Evolutionary conservation across 2,113 vertebrate species (phyloP).

Genomic region (Pao palembangensis): DNA sequence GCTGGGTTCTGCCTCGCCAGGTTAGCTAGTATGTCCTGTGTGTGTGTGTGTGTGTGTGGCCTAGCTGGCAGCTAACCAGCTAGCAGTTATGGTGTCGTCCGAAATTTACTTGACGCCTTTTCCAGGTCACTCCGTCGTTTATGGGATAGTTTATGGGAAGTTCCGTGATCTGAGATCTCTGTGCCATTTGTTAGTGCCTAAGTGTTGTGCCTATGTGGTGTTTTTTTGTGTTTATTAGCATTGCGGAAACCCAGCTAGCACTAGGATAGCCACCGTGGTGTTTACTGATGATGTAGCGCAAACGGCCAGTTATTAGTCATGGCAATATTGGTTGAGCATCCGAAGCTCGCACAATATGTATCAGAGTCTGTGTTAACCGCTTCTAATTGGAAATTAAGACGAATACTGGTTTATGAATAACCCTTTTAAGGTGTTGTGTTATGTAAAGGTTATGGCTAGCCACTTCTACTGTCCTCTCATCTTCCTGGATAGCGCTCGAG

Average conservation of each 20-base stretch:
- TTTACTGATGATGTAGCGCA: constrained; percentile 49
- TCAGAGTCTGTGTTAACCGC: background rate
- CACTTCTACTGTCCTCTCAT: constrained; percentile 37
- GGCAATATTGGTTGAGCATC: background rate
- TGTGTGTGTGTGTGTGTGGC: constrained; percentile 69
- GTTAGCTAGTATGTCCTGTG: constrained; percentile 68
- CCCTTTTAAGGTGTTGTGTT: constrained; percentile 1
- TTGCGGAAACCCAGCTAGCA: constrained; percentile 53
- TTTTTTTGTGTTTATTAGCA: constrained; percentile 54
- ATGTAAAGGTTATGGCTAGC: constrained; percentile 19
- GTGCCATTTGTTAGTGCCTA: constrained; percentile 30
- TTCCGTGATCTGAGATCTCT: background rate
- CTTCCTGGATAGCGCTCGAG: constrained; percentile 57
- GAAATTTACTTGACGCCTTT: background rate
- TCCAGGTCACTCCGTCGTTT: too few relatives aligned
- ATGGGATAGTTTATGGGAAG: background rate
- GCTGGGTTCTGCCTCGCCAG: constrained; percentile 78
- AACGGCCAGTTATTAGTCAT: background rate
- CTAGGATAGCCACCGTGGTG: constrained; percentile 49
- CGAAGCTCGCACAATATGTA: background rate
- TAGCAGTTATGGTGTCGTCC: constrained; percentile 41
- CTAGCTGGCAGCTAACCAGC: constrained; percentile 69
- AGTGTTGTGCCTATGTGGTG: constrained; percentile 12
- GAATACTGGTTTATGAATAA: background rate
- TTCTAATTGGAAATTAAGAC: background rate